Evolutionary conservation across 2,888 invertebrate species (phyloP).

Genomic region (Parelbella ahira): DNA sequence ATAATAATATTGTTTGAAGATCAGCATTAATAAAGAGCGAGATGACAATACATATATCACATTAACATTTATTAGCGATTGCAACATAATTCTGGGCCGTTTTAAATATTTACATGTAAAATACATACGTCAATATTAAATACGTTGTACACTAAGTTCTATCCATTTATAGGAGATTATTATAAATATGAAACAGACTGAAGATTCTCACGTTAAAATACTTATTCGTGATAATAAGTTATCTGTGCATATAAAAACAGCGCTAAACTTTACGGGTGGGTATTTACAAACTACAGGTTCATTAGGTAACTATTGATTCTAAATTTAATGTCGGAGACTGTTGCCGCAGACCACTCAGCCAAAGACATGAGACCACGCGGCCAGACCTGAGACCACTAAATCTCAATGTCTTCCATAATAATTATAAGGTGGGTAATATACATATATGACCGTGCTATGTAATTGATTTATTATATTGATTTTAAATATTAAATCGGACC

Average conservation of each 20-base stretch:
- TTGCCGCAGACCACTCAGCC: not conserved
- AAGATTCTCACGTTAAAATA: slow-evolving; percentile 6
- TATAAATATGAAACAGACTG: slow-evolving; percentile 1
- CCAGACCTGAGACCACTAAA: too few species aligned
- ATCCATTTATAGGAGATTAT: not conserved
- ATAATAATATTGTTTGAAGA: slow-evolving; percentile 10
- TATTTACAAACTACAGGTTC: slow-evolving; percentile 18
- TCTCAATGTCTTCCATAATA: too few species aligned
- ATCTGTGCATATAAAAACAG: slow-evolving; percentile 10
- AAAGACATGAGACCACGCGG: too few species aligned
- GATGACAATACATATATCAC: slow-evolving; percentile 15
- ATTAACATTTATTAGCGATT: slow-evolving; percentile 9
- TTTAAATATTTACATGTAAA: slow-evolving; percentile 9
- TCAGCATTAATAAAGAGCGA: slow-evolving; percentile 10
- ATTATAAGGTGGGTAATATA: too few species aligned
- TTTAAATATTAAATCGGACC: too few species aligned
- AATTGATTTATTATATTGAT: too few species aligned
- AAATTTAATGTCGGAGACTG: slow-evolving; percentile 11
- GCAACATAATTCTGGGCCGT: slow-evolving; percentile 4
- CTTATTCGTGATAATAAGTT: not conserved
- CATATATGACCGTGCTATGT: too few species aligned
- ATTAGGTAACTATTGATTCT: slow-evolving; percentile 31
- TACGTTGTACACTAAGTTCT: not conserved
- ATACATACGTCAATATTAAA: not conserved
- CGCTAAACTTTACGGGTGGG: slow-evolving; percentile 4